These are phyloP conservation scores for Sprattus sprattus DNA, from an alignment of 2,113 vertebrate species.

Conservation along the genomic window DNA sequence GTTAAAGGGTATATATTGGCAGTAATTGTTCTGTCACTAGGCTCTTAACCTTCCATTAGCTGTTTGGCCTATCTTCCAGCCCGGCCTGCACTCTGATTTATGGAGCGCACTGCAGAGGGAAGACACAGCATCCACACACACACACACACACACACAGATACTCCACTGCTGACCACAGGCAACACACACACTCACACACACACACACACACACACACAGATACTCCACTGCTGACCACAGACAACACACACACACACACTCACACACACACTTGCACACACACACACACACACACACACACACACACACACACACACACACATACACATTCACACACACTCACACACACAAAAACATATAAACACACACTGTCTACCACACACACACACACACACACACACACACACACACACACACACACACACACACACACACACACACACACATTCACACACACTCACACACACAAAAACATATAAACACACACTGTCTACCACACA, in stretches of 20 bases:
- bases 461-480: too few species aligned
- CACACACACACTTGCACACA: background rate
- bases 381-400: too few species aligned
- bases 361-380: too few species aligned
- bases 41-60: slow-evolving; percentile 58
- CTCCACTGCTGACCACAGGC: background rate
- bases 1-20: slow-evolving; percentile 39
- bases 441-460: too few species aligned
- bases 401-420: too few species aligned
- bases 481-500: too few species aligned
- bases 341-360: background rate
- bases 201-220: background rate
- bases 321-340: background rate
- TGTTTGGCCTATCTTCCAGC: slow-evolving; percentile 30
- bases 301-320: background rate
- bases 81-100: slow-evolving; percentile 44
- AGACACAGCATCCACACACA: slow-evolving; percentile 46
- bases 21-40: slow-evolving; percentile 56
- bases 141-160: slow-evolving; percentile 9
- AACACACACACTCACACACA: slow-evolving; percentile 35
- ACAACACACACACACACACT: background rate
- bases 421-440: too few species aligned
- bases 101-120: slow-evolving; percentile 28
- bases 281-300: background rate
- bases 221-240: slow-evolving; percentile 18